These are phyloP conservation scores for Cheilosia soror DNA, from an alignment of 2,888 invertebrate genomes.

Conservation along the genomic window DNA sequence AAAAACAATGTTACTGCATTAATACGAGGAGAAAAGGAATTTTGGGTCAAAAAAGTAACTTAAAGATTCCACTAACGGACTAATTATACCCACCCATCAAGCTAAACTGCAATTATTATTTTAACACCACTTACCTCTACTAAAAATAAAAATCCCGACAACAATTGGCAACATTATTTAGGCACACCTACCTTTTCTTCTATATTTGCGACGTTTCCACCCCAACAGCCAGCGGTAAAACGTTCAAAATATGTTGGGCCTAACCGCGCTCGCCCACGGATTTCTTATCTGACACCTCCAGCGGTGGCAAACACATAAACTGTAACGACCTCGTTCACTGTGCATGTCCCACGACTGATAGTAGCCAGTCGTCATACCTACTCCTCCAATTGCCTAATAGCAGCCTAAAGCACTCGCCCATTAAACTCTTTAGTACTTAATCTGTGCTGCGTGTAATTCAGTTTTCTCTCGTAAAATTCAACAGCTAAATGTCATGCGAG, in stretches of 20 bases:
- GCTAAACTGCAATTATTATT: no score
- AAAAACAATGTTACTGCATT: no score
- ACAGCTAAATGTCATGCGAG: constrained; percentile 45
- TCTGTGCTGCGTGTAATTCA: constrained; percentile 35
- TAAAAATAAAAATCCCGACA: no score
- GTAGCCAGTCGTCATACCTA: constrained; percentile 1
- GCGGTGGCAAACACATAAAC: constrained; percentile 33
- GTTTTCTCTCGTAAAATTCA: constrained; percentile 56
- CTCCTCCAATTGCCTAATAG: constrained; percentile 3
- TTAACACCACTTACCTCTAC: no score
- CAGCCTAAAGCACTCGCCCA: constrained; percentile 11
- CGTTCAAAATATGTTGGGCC: constrained; percentile 30
- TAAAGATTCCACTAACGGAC: no score
- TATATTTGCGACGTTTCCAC: background rate
- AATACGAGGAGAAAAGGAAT: no score
- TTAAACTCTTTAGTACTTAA: constrained; percentile 54
- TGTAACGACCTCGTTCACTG: constrained; percentile 45
- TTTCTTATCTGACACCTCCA: constrained; percentile 46
- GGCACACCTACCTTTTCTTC: no score
- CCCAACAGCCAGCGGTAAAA: constrained; percentile 12
- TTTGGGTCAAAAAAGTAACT: no score
- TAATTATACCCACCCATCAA: no score
- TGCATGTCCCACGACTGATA: constrained; percentile 42
- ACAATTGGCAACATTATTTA: no score
- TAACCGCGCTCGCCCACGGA: constrained; percentile 1